Conservation (phyloP, 2,113 vertebrate genomes). For the Actenoides hombroni region DNA sequence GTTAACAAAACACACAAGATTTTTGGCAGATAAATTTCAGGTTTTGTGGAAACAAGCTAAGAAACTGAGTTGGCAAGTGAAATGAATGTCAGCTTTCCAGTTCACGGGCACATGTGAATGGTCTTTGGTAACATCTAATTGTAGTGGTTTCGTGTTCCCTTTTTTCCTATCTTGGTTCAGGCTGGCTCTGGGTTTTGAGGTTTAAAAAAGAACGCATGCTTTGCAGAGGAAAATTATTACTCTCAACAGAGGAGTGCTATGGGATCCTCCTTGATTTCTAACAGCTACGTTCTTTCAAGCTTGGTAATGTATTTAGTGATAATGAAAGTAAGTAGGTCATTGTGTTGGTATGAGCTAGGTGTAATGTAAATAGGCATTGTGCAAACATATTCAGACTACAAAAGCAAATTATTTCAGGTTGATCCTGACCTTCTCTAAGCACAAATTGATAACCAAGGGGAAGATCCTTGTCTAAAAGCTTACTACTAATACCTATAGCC, state of each 20-base stretch:
- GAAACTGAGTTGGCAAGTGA: background rate
- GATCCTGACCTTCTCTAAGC: background rate
- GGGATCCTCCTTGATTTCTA: slow-evolving; percentile 5
- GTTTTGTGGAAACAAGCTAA: background rate
- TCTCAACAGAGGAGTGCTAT: background rate
- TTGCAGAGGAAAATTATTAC: background rate
- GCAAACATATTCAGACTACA: background rate
- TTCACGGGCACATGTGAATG: background rate
- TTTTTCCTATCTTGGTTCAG: background rate
- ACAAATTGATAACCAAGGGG: background rate
- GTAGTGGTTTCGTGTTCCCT: background rate
- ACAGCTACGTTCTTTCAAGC: slow-evolving; percentile 35
- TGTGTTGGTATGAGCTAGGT: slow-evolving; percentile 42
- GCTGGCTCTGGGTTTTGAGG: background rate
- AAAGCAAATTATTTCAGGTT: slow-evolving; percentile 5
- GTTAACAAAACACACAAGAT: background rate
- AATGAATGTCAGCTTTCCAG: background rate
- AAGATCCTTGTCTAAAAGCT: background rate
- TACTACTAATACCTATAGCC: background rate
- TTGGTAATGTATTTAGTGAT: slow-evolving; percentile 13
- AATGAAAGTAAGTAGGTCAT: slow-evolving; percentile 28
- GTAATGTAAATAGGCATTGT: background rate
- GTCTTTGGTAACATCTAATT: background rate
- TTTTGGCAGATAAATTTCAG: background rate
- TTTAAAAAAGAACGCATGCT: background rate